Evolutionary conservation across 2,113 vertebrate genomes (phyloP).

Genomic region (Mohoua ochrocephala): DNA sequence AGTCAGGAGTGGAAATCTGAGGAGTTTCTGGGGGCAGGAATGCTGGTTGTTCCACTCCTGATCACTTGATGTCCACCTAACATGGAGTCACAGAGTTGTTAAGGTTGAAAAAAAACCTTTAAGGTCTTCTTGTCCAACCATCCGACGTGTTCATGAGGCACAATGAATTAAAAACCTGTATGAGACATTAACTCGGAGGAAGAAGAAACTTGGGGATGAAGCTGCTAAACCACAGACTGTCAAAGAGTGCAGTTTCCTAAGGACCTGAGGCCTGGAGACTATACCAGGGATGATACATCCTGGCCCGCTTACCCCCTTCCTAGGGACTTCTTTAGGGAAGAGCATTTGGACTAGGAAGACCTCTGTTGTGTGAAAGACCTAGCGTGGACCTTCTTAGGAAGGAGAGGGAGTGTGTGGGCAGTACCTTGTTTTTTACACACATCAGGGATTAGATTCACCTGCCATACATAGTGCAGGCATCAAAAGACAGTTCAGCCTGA

Average conservation of each 20-base stretch:
- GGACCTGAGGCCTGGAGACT: not conserved
- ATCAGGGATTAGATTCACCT: not conserved
- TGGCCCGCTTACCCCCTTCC: not conserved
- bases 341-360: not conserved
- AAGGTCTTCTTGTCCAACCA: not conserved
- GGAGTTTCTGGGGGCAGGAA: not conserved
- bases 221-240: not conserved
- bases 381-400: not conserved
- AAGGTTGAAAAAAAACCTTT: not conserved
- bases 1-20: not conserved
- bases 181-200: not conserved
- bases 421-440: not conserved
- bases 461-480: fast-evolving
- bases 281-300: not conserved
- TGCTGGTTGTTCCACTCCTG: not conserved
- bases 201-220: not conserved
- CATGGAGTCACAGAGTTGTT: not conserved
- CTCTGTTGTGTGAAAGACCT: not conserved
- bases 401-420: not conserved
- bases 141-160: fast-evolving
- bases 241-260: not conserved
- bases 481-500: not conserved
- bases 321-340: not conserved
- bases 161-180: not conserved
- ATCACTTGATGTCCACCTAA: not conserved